Evolutionary conservation across 1,140 invertebrate genomes (phyloP).

Genomic region (Ptiloglossa arizonensis): DNA sequence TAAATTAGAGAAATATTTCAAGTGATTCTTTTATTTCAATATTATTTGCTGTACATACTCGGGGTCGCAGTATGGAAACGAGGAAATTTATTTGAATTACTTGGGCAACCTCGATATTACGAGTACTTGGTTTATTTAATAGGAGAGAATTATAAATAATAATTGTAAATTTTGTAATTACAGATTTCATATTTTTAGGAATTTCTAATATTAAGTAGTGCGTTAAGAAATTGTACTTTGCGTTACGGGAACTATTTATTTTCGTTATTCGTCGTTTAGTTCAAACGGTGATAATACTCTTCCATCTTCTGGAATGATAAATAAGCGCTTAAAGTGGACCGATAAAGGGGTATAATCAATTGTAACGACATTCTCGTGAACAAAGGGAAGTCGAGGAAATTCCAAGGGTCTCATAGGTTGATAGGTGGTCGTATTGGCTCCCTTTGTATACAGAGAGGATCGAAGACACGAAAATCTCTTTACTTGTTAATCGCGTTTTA

Average conservation of each 20-base stretch:
- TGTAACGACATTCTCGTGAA: constrained; percentile 79
- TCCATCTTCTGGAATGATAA: neutral
- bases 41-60: neutral
- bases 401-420: constrained; percentile 76
- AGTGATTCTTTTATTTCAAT: neutral
- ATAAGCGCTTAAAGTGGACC: constrained; percentile 43
- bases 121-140: neutral
- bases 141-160: neutral
- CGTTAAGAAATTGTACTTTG: neutral
- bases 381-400: constrained; percentile 80
- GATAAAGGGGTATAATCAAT: constrained; percentile 69
- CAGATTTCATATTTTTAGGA: neutral
- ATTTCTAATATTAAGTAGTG: too few species aligned
- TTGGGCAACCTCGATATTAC: too few species aligned
- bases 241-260: neutral
- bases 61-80: too few species aligned
- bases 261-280: neutral
- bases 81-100: neutral
- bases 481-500: too few species aligned
- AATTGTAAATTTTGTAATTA: neutral
- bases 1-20: neutral
- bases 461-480: too few species aligned
- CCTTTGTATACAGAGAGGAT: constrained; percentile 37
- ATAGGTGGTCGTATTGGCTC: constrained; percentile 71
- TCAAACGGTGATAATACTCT: constrained; percentile 68